Evolutionary conservation across 2,888 invertebrate species (phyloP), one percentile per base, ranked within the genome.

Genomic region (Silvanus unidentatus): DNA sequence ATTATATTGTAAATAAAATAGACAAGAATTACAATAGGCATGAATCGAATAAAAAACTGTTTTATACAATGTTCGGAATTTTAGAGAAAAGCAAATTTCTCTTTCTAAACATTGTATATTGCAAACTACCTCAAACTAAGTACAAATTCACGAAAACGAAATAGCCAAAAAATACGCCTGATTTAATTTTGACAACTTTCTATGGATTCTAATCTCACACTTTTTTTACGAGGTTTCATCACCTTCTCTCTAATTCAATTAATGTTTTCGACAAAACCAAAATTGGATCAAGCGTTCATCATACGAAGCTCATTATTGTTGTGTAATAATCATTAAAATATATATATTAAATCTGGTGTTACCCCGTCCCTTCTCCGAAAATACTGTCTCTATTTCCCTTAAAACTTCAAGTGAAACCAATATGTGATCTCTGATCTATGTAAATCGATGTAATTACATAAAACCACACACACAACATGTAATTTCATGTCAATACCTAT

Each of bases 401-500:
- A n/a, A n/a, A n/a, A n/a, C n/a, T n/a, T n/a, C n/a, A 32, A 32
- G n/a, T 12, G 13, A 32, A 32, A 32, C 32, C 32, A 32, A 32
- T 22, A 58, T 64, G 63, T 66, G 66, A 64, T 64, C 63, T 63
- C 57, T 57, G 60, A 61, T 63, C 58, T 50, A 45, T 50, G 50
- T 58, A 59, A 57, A 59, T 62, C 55, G 58, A 58, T 62, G 62
- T 62, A 60, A 56, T 59, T 59, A 58, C 52, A 50, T 22, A 22
- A 22, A 22, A 22, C 3, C 22, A 22, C 3, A 22, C 22, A 22
- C 8, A 22, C 22, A 35, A 53, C 43, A 62, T 69, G 69, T 70
- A 70, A 63, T 67, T 64, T 62, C 62, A 70, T 71, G 71, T 72
- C 69, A 68, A 69, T 68, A 66, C 64, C 66, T 69, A 70, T 71